These are phyloP conservation scores for Pagrus major DNA, from an alignment of 2,113 vertebrate species.

Conservation along the genomic window DNA sequence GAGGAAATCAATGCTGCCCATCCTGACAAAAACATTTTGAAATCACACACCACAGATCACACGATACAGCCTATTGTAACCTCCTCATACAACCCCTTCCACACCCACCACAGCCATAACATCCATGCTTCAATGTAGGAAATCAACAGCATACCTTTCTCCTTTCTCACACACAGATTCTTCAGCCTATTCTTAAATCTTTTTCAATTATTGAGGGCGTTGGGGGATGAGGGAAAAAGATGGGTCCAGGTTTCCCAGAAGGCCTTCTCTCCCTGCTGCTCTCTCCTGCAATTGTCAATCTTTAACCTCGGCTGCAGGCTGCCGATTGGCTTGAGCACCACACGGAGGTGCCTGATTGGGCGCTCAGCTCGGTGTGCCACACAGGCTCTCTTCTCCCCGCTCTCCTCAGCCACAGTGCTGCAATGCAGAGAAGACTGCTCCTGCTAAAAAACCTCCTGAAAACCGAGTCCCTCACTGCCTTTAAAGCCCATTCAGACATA, in stretches of 20 bases:
- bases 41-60: conserved; percentile 51
- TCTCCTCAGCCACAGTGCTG: conserved; percentile 92
- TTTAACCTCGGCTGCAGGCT: conserved; percentile 91
- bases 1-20: conserved; percentile 52
- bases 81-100: conserved; percentile 49
- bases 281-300: conserved; percentile 93
- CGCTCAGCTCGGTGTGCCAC: conserved; percentile 83
- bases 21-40: conserved; percentile 53
- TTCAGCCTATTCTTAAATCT: conserved; percentile 85
- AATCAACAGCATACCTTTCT: conserved; percentile 87
- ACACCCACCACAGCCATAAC: conserved; percentile 69
- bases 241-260: conserved; percentile 98
- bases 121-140: conserved; percentile 79
- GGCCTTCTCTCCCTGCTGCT: conserved; percentile 89
- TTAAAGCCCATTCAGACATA: conserved; percentile 33
- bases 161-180: conserved; percentile 86
- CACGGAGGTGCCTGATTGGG: conserved; percentile 88
- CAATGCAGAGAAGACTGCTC: conserved; percentile 94
- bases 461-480: conserved; percentile 44
- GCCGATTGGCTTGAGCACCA: conserved; percentile 89
- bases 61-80: conserved; percentile 55
- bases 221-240: conserved; percentile 90
- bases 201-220: conserved; percentile 83
- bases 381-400: conserved; percentile 88
- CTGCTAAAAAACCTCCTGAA: conserved; percentile 59